phyloP scores from a whole-genome alignment of 2,888 invertebrate genomes.

The Pedicia rivosa region DNA sequence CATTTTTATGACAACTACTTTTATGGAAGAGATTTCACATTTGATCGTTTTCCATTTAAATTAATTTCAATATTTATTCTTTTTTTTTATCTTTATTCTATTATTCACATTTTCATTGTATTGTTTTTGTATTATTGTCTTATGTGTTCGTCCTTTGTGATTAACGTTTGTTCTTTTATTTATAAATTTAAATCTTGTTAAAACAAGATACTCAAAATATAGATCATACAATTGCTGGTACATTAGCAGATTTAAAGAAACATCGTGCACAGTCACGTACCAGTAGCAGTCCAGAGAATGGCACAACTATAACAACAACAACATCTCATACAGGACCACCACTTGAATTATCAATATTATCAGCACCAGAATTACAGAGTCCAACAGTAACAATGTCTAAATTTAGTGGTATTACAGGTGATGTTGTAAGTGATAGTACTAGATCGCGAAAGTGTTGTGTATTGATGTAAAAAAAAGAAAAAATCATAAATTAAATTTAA shows the following conservation, averaged over 20 bases:
- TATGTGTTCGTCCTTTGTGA: slow-evolving; percentile 8
- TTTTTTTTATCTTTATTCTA: too few species aligned
- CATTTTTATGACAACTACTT: too few species aligned
- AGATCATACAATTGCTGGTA: slow-evolving; percentile 21
- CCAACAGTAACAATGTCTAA: slow-evolving; percentile 33
- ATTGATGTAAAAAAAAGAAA: slow-evolving; percentile 41
- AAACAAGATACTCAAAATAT: slow-evolving; percentile 20
- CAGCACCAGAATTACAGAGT: slow-evolving; percentile 20
- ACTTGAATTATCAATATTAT: slow-evolving; percentile 28
- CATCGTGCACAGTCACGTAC: slow-evolving; percentile 69
- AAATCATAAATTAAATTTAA: too few species aligned
- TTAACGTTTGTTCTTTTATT: not conserved
- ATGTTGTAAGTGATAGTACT: slow-evolving; percentile 55
- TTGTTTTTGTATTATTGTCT: slow-evolving; percentile 7
- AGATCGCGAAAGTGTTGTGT: slow-evolving; percentile 56
- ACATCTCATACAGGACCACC: slow-evolving; percentile 31
- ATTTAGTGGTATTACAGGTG: slow-evolving; percentile 61
- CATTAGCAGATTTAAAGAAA: slow-evolving; percentile 85
- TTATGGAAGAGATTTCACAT: too few species aligned
- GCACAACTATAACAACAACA: slow-evolving; percentile 29
- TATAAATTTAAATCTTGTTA: too few species aligned
- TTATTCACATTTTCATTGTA: too few species aligned
- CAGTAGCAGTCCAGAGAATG: slow-evolving; percentile 32
- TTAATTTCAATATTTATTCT: too few species aligned
- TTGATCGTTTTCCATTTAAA: too few species aligned